phyloP scores from a whole-genome alignment of 2,797 vertebrate species.

The Chelon labrosus region DNA sequence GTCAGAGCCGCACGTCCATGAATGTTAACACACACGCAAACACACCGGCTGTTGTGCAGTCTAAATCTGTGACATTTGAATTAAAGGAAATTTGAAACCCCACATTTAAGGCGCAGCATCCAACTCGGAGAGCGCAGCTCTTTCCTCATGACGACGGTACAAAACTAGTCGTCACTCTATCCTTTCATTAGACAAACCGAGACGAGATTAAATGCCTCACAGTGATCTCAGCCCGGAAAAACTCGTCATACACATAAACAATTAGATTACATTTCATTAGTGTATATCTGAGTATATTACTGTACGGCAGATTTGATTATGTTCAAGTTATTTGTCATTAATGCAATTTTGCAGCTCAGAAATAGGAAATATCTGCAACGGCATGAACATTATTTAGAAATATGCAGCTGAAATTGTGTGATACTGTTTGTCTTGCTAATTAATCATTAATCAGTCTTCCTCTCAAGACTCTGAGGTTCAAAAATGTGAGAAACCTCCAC shows the following conservation, averaged over 20 bases:
- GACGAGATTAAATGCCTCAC: conserved; percentile 37
- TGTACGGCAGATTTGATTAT: background rate
- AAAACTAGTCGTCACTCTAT: background rate
- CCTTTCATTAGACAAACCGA: conserved; percentile 9
- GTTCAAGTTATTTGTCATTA: conserved; percentile 3
- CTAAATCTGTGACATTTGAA: background rate
- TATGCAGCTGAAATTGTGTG: no score
- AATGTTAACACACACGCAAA: background rate
- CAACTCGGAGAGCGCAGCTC: background rate
- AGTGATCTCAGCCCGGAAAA: conserved; percentile 22
- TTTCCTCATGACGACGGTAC: background rate
- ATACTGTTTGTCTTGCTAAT: no score
- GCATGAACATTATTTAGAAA: background rate
- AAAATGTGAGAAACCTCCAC: background rate
- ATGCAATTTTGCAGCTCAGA: background rate
- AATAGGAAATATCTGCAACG: background rate
- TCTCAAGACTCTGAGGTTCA: no score
- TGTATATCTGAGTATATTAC: background rate
- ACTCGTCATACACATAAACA: background rate
- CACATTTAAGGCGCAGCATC: background rate
- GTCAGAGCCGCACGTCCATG: background rate
- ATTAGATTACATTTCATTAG: conserved; percentile 29
- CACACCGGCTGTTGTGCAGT: background rate
- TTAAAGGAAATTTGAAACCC: background rate
- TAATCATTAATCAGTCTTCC: no score